Conservation (phyloP, 2,888 invertebrate genomes). For the Choristoneura rosaceana region DNA sequence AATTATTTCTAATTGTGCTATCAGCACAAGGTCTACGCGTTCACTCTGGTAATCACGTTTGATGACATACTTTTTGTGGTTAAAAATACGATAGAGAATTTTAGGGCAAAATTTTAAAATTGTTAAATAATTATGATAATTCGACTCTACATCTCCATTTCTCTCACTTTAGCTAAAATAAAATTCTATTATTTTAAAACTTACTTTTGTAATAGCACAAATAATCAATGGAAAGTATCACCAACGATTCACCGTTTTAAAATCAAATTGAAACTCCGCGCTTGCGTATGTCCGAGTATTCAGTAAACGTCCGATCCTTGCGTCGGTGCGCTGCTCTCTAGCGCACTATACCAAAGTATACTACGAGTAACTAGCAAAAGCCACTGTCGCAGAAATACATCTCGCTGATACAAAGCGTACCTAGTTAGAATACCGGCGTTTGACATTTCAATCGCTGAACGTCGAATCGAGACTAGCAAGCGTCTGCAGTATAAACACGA, state of each 20-base stretch:
- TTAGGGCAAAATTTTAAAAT: background rate
- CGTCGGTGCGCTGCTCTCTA: conserved; percentile 10
- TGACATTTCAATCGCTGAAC: conserved; percentile 18
- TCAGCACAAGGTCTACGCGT: conserved; percentile 33
- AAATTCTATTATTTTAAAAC: background rate
- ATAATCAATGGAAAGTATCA: background rate
- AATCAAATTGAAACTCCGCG: background rate
- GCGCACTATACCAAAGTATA: background rate
- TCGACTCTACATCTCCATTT: background rate
- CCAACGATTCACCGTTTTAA: conserved; percentile 13
- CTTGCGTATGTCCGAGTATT: background rate
- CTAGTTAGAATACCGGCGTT: conserved; percentile 6
- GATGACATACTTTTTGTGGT: conserved; percentile 19
- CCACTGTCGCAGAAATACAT: conserved; percentile 13
- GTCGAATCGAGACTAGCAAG: background rate
- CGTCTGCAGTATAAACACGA: conserved; percentile 17
- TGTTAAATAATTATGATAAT: background rate
- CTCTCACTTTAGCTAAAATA: background rate
- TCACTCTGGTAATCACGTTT: conserved; percentile 20
- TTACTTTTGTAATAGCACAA: conserved; percentile 14
- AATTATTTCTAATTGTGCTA: conserved; percentile 32
- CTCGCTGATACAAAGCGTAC: conserved; percentile 2
- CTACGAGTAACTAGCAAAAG: background rate
- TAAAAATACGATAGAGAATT: background rate
- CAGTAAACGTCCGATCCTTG: background rate